Percentiles rank a stretch among this genome's conserved stretches.
phyloP scores from a whole-genome alignment of 2,888 invertebrate species.

The Ormyrus rosae region DNA sequence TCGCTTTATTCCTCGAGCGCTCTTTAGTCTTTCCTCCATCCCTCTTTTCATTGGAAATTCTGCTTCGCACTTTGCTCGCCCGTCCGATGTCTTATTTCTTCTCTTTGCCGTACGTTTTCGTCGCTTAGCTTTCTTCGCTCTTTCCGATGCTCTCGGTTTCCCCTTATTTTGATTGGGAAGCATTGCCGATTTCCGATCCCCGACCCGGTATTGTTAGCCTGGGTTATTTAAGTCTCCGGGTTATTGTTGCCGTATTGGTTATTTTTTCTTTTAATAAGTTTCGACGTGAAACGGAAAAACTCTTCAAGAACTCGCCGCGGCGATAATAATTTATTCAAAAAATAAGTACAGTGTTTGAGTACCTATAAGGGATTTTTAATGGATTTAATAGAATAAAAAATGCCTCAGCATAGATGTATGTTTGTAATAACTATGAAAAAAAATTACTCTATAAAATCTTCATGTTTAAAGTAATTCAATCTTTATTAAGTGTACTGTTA shows the following conservation, averaged over 20 bases:
- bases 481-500: too few relatives aligned
- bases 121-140: not conserved
- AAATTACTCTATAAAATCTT: too few relatives aligned
- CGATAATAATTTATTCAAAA: too few relatives aligned
- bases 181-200: not conserved
- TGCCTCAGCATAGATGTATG: too few relatives aligned
- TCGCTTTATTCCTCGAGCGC: not conserved
- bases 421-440: too few relatives aligned
- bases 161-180: not conserved
- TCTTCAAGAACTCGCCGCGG: too few relatives aligned
- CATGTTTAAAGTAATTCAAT: too few relatives aligned
- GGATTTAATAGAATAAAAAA: too few relatives aligned
- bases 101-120: not conserved
- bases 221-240: not conserved
- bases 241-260: not conserved
- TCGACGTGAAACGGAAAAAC: too few relatives aligned
- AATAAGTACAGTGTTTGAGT: too few relatives aligned
- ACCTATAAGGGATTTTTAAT: too few relatives aligned
- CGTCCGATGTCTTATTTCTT: not conserved
- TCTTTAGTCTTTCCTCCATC: not conserved
- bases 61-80: not conserved
- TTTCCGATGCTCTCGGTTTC: not conserved
- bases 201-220: not conserved
- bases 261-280: not conserved
- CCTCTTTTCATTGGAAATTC: not conserved